These are phyloP conservation scores for Hybognathus amarus DNA, from an alignment of 2,797 vertebrate species.

Conservation along the genomic window DNA sequence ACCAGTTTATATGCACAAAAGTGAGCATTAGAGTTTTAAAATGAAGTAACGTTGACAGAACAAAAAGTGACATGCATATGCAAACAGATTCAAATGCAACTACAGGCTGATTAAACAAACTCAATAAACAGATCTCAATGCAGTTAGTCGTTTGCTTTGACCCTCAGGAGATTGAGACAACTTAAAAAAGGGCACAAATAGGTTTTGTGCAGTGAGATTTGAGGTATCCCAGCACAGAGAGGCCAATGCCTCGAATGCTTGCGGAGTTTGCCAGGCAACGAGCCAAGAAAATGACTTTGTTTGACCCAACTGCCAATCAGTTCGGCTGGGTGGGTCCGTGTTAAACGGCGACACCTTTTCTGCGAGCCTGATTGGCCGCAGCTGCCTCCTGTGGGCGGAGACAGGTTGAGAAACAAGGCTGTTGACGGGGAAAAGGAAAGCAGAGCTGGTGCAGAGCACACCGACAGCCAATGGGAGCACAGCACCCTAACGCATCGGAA, in stretches of 20 bases:
- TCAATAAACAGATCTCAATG: constrained; percentile 6
- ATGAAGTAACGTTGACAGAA: background rate
- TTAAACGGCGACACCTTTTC: constrained; percentile 89
- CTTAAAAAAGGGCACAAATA: constrained; percentile 75
- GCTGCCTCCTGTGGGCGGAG: constrained; percentile 82
- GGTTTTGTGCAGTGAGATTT: constrained; percentile 55
- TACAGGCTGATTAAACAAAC: constrained; percentile 10
- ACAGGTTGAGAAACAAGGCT: constrained; percentile 79
- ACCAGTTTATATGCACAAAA: background rate
- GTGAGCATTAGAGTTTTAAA: background rate
- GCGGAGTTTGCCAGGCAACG: constrained; percentile 86
- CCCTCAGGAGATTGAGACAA: constrained; percentile 33
- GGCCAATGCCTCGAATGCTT: constrained; percentile 82
- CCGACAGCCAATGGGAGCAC: constrained; percentile 46
- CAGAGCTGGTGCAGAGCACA: constrained; percentile 55
- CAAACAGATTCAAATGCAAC: constrained; percentile 8
- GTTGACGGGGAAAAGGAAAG: constrained; percentile 70
- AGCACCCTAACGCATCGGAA: constrained; percentile 21
- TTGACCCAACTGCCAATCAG: constrained; percentile 97
- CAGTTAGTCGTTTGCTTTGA: constrained; percentile 37
- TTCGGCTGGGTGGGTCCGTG: constrained; percentile 92
- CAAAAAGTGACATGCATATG: background rate
- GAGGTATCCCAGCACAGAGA: constrained; percentile 57
- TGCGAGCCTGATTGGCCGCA: constrained; percentile 87
- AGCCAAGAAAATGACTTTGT: constrained; percentile 90